Conservation (phyloP, 2,113 vertebrate genomes). For the Dryoscopus gambensis region DNA sequence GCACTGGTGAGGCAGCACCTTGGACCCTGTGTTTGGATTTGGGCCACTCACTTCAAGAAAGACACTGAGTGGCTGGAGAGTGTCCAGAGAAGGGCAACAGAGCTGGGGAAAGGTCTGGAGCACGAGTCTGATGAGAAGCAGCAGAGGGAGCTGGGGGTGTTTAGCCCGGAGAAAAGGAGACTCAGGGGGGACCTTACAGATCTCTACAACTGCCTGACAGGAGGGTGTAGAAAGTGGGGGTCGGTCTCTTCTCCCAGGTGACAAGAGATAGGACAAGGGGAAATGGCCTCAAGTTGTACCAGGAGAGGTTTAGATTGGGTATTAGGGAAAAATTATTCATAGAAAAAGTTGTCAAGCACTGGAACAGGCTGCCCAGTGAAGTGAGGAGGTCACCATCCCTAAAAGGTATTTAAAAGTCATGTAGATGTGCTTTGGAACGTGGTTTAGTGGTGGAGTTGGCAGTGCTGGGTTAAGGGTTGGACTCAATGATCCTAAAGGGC, state of each 20-base stretch:
- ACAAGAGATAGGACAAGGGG: not conserved
- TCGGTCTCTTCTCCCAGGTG: not conserved
- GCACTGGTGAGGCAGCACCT: not conserved
- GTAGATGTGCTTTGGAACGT: not conserved
- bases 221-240: not conserved
- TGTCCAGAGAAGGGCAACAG: not conserved
- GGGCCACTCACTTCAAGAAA: not conserved
- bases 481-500: not conserved
- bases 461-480: not conserved
- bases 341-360: not conserved
- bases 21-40: not conserved
- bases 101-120: not conserved
- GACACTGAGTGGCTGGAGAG: accelerated
- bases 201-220: not conserved
- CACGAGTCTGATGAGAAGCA: not conserved
- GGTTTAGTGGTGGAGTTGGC: not conserved
- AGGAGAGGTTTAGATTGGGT: not conserved
- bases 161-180: not conserved
- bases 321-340: not conserved
- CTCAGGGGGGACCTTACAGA: not conserved
- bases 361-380: not conserved
- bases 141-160: not conserved
- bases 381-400: not conserved
- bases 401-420: not conserved
- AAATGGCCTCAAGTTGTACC: not conserved